A percentile compares a stretch with the other conserved stretches of the same genome.
phyloP scores from a whole-genome alignment of 2,113 vertebrate species.

The Megaceryle torquata region DNA sequence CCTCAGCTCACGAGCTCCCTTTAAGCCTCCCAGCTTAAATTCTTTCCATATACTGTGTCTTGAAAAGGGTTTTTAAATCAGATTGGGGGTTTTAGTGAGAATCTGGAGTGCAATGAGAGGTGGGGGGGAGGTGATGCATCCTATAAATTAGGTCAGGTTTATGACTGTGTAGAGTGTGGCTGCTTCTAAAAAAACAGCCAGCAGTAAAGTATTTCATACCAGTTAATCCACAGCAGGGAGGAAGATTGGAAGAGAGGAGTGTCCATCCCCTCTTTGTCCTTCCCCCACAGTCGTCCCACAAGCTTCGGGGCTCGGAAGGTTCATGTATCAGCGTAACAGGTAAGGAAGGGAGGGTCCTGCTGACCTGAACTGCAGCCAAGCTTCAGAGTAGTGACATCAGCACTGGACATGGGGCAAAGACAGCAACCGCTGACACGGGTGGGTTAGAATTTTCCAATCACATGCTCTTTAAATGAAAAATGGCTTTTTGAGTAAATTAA shows the following conservation, averaged over 20 bases:
- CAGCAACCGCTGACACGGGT: neutral
- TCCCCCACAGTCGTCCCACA: neutral
- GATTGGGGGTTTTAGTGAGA: constrained; percentile 11
- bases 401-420: neutral
- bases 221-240: neutral
- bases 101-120: neutral
- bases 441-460: neutral
- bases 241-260: neutral
- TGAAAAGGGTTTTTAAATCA: constrained; percentile 4
- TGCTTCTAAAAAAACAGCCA: neutral
- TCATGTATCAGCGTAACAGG: neutral
- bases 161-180: neutral
- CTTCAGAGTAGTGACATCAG: neutral
- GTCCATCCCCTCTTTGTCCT: neutral
- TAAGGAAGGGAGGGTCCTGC: neutral
- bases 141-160: constrained; percentile 18
- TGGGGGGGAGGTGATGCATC: neutral
- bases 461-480: neutral
- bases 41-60: neutral
- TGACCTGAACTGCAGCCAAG: neutral
- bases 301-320: neutral
- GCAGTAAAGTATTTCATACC: neutral
- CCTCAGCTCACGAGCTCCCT: neutral
- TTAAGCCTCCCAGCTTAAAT: constrained; percentile 4
- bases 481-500: neutral